Evolutionary conservation across 2,113 vertebrate species (phyloP).

Genomic region (Leptocoma aspasia): DNA sequence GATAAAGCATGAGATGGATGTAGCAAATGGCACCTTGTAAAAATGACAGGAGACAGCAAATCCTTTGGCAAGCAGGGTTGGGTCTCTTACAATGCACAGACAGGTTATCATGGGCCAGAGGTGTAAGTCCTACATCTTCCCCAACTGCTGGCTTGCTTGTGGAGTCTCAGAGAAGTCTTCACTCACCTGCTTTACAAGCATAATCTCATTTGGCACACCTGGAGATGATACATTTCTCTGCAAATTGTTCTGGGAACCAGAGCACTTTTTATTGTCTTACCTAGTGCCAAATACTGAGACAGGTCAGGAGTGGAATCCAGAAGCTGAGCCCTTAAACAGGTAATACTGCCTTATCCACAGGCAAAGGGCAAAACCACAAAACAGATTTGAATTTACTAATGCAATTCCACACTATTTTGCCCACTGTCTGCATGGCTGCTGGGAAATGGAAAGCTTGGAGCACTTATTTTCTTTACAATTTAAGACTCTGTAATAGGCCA

Average conservation of each 20-base stretch:
- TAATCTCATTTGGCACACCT: background rate
- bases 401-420: background rate
- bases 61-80: background rate
- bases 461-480: background rate
- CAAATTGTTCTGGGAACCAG: background rate
- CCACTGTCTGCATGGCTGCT: background rate
- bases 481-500: background rate
- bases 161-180: background rate
- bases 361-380: background rate
- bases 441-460: background rate
- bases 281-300: background rate
- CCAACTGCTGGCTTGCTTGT: background rate
- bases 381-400: background rate
- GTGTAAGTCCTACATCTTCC: background rate
- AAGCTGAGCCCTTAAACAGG: background rate
- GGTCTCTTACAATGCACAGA: background rate
- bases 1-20: background rate
- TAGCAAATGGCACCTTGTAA: background rate
- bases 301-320: background rate
- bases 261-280: background rate
- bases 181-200: background rate
- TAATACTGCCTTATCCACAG: background rate
- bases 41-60: background rate
- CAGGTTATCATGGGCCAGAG: background rate
- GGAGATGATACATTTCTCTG: background rate